Conservation (phyloP, 2,113 vertebrate species). For the Tiliqua scincoides region DNA sequence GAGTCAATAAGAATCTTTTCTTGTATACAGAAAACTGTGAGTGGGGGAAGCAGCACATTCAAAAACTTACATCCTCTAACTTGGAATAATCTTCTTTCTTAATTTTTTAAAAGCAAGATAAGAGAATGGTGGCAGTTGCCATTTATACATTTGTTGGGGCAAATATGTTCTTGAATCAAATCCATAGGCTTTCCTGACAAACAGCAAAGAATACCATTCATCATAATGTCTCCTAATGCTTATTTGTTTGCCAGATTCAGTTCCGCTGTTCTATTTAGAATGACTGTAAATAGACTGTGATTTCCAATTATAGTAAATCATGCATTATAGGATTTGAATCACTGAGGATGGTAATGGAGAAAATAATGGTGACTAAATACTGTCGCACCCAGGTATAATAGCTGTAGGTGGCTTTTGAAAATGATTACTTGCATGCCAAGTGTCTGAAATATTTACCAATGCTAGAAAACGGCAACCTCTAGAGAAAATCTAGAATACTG, state of each 20-base stretch:
- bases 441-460: slow-evolving; percentile 89
- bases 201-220: slow-evolving; percentile 55
- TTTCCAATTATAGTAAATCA: slow-evolving; percentile 49
- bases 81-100: slow-evolving; percentile 1
- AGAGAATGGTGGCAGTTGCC: slow-evolving; percentile 47
- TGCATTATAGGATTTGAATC: slow-evolving; percentile 31
- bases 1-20: slow-evolving; percentile 23
- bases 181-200: slow-evolving; percentile 52
- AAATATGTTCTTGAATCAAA: slow-evolving; percentile 58
- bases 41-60: slow-evolving; percentile 29
- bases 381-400: slow-evolving; percentile 42
- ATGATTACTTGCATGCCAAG: slow-evolving; percentile 47
- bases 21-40: slow-evolving; percentile 23
- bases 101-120: slow-evolving; percentile 6
- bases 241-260: slow-evolving; percentile 48
- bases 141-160: slow-evolving; percentile 52
- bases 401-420: slow-evolving; percentile 57
- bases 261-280: slow-evolving; percentile 50
- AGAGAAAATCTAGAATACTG: slow-evolving; percentile 83
- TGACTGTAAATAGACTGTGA: slow-evolving; percentile 40
- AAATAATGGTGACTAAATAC: slow-evolving; percentile 30
- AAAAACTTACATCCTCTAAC: slow-evolving; percentile 28
- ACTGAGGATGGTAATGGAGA: slow-evolving; percentile 38
- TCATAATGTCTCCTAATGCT: slow-evolving; percentile 36
- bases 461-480: slow-evolving; percentile 83